Evolutionary conservation across 2,888 invertebrate genomes (phyloP), one percentile per base, ranked within the genome.

Genomic region (Saturnia japonica): DNA sequence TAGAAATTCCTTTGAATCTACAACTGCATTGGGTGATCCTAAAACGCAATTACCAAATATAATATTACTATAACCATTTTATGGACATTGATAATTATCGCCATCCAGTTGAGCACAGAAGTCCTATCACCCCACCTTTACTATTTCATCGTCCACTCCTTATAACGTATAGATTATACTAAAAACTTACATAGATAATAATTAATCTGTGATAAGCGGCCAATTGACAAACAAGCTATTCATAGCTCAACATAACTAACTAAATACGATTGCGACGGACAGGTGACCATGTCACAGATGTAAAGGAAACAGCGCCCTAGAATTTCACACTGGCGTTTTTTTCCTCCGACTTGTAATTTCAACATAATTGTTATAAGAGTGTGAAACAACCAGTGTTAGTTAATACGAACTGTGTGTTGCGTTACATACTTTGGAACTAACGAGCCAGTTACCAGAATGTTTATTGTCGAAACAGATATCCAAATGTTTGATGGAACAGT

Each of bases 251-350:
- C 19, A 16, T 28, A 34, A 8, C 9, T 64, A 64, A 34, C 16
- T 19, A 64, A 16, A 11, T 40, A 40, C 40, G 40, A 40, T 64
- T 40, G n/a, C 40, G 64, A 64, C 40, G 64, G 64, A 40, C 40
- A n/a, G 16, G n/a, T 40, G 64, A n/a, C 40, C 64, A 19, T n/a
- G 64, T 64, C 64, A 64, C 77, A 60, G 25, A 78, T 74, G 74
- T 77, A 74, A 76, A 90, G 90, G 89, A 89, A 89, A 85, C 78
- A 76, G 78, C 81, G 86, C 78, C 87, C 85, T 85, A 89, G 77
- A 87, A 86, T 82, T 79, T 78, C 79, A 77, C 82, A 80, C 82
- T 83, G 78, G 79, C 81, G 75, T 85, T 82, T 60, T 88, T 90
- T 89, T 86, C 85, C 85, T 85, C 82, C 76, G 73, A 19, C 67